Base-by-base conservation (phyloP, 2,888 invertebrate species). In the Drosophila pegasa region DNA sequence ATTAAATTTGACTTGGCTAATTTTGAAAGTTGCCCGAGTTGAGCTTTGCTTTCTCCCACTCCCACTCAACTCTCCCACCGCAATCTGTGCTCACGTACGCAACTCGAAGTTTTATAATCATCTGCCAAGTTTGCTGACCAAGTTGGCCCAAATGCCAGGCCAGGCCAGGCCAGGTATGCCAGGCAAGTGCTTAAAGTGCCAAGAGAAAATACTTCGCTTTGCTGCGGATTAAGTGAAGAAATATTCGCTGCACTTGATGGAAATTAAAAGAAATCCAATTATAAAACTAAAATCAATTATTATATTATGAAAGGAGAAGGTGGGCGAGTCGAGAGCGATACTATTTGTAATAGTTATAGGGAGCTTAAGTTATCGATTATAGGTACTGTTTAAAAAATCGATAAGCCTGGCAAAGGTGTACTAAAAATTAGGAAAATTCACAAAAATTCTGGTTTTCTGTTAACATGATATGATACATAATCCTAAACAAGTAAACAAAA, bases 41-140 rank as follows among this genome's bases (percentile, higher is more conserved):
- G 7, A 45, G 43, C 35, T 52, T 50, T 56, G 43, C 22, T 37
- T 38, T 12, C 16, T 10, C 14, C 3, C 31, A 3, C 20, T 45
- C n/a, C 3, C 14, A n/a, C 43, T 25, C 43, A 2, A 2, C 35
- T 35, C 14, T 14, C 38, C 16, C 25, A n/a, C 12, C 18, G 35
- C 25, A 60, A 38, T 38, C 63, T 63, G 18, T 37, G 45, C 56
- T 70, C 84, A 87, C 82, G 80, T 82, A 56, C 63, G 57, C 58
- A 64, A 20, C 63, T 64, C 58, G 35, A 87, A 85, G 77, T 84
- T 87, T 73, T 68, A 73, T 78, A 75, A 81, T 78, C 76, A 84
- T 79, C 78, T 76, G 65, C 37, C 65, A 63, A 64, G 55, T 59
- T 67, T 31, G 54, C 62, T 59, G 57, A 60, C 69, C 69, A 71